Evolutionary conservation across 2,113 vertebrate species (phyloP), one percentile per base, ranked within the genome.

Genomic region (Dendrocopos noguchii): DNA sequence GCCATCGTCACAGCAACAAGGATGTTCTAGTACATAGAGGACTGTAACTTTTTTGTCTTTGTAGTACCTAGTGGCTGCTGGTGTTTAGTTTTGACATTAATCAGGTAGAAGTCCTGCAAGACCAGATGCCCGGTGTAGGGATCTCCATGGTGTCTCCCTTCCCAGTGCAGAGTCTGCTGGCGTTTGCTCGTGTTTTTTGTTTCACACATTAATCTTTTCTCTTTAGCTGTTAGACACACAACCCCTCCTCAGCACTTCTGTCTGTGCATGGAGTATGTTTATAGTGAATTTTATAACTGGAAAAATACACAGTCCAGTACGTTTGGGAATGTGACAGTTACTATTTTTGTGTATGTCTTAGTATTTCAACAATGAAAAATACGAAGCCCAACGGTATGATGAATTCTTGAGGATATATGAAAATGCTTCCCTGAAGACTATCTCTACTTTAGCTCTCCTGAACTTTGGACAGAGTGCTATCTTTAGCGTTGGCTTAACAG

Each of bases 301-400:
- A 9, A 47, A 11, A 65, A 47, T 20, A 4, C 2, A 7, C 11
- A 22, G 5, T 6, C 52, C 21, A 4, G 5, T 33, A 1, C 5
- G 5, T 31, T 77, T 76, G 73, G 59, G 46, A 60, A 42, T 50
- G 36, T 44, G 71, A 56, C 29, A 0, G 13, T 93, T 33, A 15
- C 44, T 83, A 4, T 67, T 95, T 91, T 42, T 95, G 20, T 93
- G 12, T 91, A 1, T 74, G 12, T 92, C 84, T 3, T 78, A 99
- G 99, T 99, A 99, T 97, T 99, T 99, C 97, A 99, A 99, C 97
- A 99, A 99, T 82, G 99, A 99, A 95, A 99, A 98, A 80, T 99
- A 99, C 8, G 99, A 99, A 98, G 98, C 99, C 46, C 97, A 99
- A 57, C 98, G 96, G 85, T 99, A 99, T 61, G 99, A 99, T 93